Base-by-base conservation (phyloP, 2,113 vertebrate species). In the Solenodon paradoxus region DNA sequence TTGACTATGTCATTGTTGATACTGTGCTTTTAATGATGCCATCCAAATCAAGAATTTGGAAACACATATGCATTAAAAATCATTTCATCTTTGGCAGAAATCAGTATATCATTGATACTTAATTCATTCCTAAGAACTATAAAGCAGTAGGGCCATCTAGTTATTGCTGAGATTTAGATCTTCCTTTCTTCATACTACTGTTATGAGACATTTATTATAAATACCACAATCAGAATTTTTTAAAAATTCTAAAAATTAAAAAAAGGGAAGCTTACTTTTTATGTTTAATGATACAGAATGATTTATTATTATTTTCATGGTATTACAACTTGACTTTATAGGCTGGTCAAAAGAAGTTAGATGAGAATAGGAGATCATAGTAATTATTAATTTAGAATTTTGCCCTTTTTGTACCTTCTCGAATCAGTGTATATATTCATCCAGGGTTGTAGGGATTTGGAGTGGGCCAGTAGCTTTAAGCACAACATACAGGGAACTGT, bases 141-240 rank as follows among this genome's bases (percentile, higher is more conserved):
- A 77, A 42, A 75, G 17, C 64, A 80, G 38, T 47, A n/a, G 68
- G 81, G 42, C 32, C 81, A 51, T 87, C 19, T 82, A 75, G 53
- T 77, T 96, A 38, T 63, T 69, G 38, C 19, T 93, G 87, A 75
- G 17, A 82, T 90, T 87, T 95, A 88, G 82, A 72, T 93, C 4
- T 17, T 96, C 40, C n/a, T 88, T 91, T 95, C 42, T 93, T 93
- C 78, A 66, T 84, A 95, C 83, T 93, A 9, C 5, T 91, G 28
- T 63, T 75, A 66, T 51, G 38, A 93, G 72, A 78, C 49, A 83
- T 91, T 88, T 91, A 75, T 63, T 94, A 4, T 61, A 87, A 95
- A 35, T 96, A 47, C 24, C 20, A 55, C 42, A 83, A 64, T 87
- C 26, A 69, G 49, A 92, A 78, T n/a, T 49, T 91, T 88, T 90